Evolutionary conservation across 92 coral and sea anemone genomes (phyloP).

Genomic region (Scolanthus callimorphus): DNA sequence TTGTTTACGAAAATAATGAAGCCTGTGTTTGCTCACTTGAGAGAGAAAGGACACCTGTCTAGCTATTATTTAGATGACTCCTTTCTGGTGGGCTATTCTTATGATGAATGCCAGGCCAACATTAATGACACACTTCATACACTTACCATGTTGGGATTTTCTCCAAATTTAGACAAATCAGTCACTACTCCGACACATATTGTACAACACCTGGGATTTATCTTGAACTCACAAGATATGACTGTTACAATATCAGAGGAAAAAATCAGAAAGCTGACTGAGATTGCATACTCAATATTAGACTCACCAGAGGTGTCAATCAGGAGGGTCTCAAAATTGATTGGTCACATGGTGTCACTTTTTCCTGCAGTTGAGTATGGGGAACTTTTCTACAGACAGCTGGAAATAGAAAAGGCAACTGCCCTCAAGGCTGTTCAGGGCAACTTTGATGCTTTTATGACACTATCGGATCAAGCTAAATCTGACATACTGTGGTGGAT

Average conservation of each 20-base stretch:
- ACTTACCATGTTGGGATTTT: conserved; percentile 33
- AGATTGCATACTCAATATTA: conserved; percentile 10
- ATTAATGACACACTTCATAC: conserved; percentile 24
- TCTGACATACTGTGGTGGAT: conserved; percentile 10
- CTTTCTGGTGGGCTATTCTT: conserved; percentile 26
- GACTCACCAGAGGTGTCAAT: conserved; percentile 22
- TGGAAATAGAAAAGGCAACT: conserved; percentile 27
- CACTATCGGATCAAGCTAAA: conserved; percentile 11
- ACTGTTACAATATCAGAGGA: conserved; percentile 26
- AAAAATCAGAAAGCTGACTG: conserved; percentile 6
- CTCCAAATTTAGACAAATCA: conserved; percentile 42
- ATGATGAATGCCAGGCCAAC: conserved; percentile 36
- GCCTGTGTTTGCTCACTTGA: conserved; percentile 29
- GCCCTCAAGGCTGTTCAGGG: conserved; percentile 3
- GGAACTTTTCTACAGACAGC: conserved; percentile 20
- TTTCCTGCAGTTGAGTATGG: conserved; percentile 32
- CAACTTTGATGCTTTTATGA: conserved; percentile 9
- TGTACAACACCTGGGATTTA: conserved; percentile 42
- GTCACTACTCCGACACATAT: conserved; percentile 51
- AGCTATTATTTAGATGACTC: conserved; percentile 52
- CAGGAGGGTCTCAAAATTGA: conserved; percentile 35
- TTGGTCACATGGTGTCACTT: conserved; percentile 41
- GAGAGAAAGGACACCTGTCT: conserved; percentile 39
- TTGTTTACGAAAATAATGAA: conserved; percentile 53
- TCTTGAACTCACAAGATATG: conserved; percentile 47